Conservation (phyloP, 2,888 invertebrate genomes). For the Spisula subtruncata region DNA sequence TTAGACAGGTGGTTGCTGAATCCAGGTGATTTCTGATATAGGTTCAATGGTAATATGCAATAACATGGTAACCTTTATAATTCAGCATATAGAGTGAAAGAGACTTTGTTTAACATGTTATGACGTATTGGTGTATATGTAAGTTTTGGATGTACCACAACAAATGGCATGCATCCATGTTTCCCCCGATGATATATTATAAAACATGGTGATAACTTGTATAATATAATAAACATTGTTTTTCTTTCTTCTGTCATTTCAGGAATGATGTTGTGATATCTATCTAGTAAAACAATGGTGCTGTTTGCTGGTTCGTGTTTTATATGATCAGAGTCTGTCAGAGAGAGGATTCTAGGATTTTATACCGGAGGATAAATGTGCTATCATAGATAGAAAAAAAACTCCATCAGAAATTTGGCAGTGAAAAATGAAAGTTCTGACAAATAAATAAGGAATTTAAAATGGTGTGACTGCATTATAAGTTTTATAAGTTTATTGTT, state of each 20-base stretch:
- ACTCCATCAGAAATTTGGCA: neutral
- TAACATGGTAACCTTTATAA: no score
- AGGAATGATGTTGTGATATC: slow-evolving; percentile 38
- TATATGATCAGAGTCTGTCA: neutral
- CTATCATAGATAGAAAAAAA: neutral
- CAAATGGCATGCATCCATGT: neutral
- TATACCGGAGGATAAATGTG: neutral
- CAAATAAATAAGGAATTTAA: slow-evolving; percentile 9
- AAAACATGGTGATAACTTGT: neutral
- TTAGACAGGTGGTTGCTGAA: no score
- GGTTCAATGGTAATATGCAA: no score
- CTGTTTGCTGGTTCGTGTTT: neutral
- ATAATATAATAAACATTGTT: slow-evolving; percentile 18
- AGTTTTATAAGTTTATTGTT: neutral
- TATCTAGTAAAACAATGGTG: slow-evolving; percentile 28
- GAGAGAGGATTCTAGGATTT: neutral
- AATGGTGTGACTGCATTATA: neutral
- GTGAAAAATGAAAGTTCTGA: neutral
- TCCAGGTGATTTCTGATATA: no score
- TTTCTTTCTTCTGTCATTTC: slow-evolving; percentile 45
- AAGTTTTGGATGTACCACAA: neutral
- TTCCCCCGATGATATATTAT: neutral
- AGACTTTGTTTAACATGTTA: neutral
- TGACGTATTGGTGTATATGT: neutral
- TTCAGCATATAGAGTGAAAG: no score